Conservation (phyloP, 2,888 invertebrate species). For the Chloromyia formosa region DNA sequence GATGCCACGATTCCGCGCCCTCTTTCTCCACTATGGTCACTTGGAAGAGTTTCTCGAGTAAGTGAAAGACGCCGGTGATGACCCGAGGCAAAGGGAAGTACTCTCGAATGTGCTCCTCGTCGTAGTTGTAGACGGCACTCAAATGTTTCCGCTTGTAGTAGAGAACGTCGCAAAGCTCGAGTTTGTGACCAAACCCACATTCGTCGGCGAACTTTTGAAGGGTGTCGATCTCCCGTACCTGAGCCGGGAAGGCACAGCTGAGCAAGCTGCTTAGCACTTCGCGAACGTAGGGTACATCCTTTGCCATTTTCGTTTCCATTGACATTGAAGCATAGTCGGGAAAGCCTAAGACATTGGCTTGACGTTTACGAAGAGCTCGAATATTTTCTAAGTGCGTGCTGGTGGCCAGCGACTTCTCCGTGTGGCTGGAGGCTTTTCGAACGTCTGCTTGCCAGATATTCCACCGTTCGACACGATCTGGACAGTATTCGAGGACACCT, state of each 20-base stretch:
- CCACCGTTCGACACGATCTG: slow-evolving; percentile 79
- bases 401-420: slow-evolving; percentile 73
- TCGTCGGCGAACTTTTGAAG: slow-evolving; percentile 78
- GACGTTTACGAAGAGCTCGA: slow-evolving; percentile 71
- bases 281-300: slow-evolving; percentile 77
- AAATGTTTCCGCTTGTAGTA: slow-evolving; percentile 87
- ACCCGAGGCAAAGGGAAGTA: slow-evolving; percentile 87
- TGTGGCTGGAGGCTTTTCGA: slow-evolving; percentile 73
- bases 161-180: slow-evolving; percentile 85
- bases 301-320: slow-evolving; percentile 94
- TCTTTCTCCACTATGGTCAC: slow-evolving; percentile 75
- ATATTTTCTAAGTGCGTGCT: slow-evolving; percentile 82
- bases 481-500: slow-evolving; percentile 85
- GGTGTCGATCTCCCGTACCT: slow-evolving; percentile 76
- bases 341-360: slow-evolving; percentile 82
- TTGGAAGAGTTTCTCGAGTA: slow-evolving; percentile 81
- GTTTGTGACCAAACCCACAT: slow-evolving; percentile 73
- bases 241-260: slow-evolving; percentile 76
- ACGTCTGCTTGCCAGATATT: slow-evolving; percentile 85
- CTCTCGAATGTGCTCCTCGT: slow-evolving; percentile 76
- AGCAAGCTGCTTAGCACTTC: slow-evolving; percentile 73
- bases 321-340: slow-evolving; percentile 84
- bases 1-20: slow-evolving; percentile 81
- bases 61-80: slow-evolving; percentile 77
- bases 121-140: slow-evolving; percentile 71